Evolutionary conservation across 2,113 vertebrate genomes (phyloP).

Genomic region (Microcebus lehilahytsara): DNA sequence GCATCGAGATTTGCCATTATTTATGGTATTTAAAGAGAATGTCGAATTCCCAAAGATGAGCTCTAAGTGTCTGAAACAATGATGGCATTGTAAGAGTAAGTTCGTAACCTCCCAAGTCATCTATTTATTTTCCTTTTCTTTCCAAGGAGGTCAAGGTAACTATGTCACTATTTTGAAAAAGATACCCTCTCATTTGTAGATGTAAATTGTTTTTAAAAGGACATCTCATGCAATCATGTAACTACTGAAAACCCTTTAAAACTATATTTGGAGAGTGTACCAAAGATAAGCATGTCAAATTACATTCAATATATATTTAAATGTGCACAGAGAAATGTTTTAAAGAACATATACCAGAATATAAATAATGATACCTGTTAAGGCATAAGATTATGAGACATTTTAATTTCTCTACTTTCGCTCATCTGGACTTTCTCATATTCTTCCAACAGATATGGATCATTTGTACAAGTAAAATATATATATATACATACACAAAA

Average conservation of each 20-base stretch:
- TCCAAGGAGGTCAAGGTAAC: not conserved
- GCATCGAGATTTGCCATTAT: not conserved
- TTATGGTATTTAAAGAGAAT: constrained; percentile 24
- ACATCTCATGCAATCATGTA: not conserved
- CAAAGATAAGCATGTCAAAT: not conserved
- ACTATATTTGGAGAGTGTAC: not conserved
- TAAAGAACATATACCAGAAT: not conserved
- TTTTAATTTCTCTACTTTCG: constrained; percentile 23
- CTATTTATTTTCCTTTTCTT: not conserved
- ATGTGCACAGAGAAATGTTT: not conserved
- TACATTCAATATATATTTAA: not conserved
- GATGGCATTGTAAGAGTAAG: not conserved
- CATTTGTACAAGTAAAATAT: not conserved
- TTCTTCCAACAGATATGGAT: not conserved
- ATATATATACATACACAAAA: not conserved
- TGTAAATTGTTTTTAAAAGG: not conserved
- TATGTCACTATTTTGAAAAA: not conserved
- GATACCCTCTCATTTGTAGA: not conserved
- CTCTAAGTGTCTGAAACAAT: not conserved
- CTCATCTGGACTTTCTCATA: constrained; percentile 26
- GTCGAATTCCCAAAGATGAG: not conserved
- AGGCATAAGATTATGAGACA: not conserved
- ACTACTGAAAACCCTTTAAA: constrained; percentile 31
- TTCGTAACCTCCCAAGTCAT: not conserved
- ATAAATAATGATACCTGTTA: not conserved